Evolutionary conservation across 2,797 vertebrate genomes (phyloP).

Genomic region (Hyperoplus lanceolatus): DNA sequence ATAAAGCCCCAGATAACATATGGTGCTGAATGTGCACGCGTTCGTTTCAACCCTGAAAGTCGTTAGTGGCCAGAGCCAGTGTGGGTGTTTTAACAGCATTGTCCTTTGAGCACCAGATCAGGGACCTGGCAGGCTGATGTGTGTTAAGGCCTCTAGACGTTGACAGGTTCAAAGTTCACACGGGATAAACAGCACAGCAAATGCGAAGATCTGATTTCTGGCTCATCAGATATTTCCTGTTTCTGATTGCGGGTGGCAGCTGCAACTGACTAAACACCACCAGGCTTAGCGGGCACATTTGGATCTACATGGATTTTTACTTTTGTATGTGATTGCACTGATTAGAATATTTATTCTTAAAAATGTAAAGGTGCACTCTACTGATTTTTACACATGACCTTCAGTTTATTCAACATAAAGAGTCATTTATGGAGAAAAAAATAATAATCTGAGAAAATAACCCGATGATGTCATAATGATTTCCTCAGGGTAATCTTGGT

Average conservation of each 20-base stretch:
- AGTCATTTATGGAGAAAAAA: neutral
- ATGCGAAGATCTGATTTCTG: conserved; percentile 61
- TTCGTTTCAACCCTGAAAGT: conserved; percentile 19
- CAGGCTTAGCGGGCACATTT: conserved; percentile 40
- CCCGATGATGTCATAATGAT: conserved; percentile 1
- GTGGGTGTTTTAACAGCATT: conserved; percentile 60
- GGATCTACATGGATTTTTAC: conserved; percentile 2
- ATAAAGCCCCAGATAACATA: conserved; percentile 51
- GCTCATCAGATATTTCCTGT: conserved; percentile 77
- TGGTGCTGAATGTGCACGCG: conserved; percentile 11
- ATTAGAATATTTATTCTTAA: neutral
- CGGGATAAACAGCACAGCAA: conserved; percentile 63
- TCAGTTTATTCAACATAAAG: neutral
- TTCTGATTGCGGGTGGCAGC: conserved; percentile 69
- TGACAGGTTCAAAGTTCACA: conserved; percentile 68
- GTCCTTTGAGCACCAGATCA: conserved; percentile 30
- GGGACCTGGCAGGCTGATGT: conserved; percentile 29
- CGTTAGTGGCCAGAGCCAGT: conserved; percentile 2
- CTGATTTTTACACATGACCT: neutral
- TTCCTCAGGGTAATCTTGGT: conserved; percentile 1
- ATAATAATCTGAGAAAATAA: neutral
- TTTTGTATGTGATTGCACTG: neutral
- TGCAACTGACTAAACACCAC: conserved; percentile 55
- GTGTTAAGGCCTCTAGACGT: conserved; percentile 45
- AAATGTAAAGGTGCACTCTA: neutral